These are phyloP conservation scores for Acheta domesticus DNA, from an alignment of 2,888 invertebrate species.

Conservation along the genomic window DNA sequence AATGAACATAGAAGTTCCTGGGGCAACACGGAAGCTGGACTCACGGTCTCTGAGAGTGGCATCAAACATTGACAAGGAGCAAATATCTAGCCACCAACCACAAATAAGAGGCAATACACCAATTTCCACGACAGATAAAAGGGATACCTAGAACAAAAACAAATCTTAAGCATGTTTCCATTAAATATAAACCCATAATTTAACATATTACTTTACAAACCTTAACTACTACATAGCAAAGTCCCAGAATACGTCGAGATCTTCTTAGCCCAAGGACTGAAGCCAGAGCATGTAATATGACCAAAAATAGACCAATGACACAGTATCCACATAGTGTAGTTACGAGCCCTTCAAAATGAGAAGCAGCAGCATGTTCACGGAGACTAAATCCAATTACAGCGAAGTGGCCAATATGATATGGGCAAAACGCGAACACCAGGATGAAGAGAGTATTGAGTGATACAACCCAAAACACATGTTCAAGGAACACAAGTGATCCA, in stretches of 20 bases:
- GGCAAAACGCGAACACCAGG: slow-evolving; percentile 93
- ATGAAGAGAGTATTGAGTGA: slow-evolving; percentile 96
- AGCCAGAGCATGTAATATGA: slow-evolving; percentile 79
- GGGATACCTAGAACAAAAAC: slow-evolving; percentile 66
- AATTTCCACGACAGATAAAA: slow-evolving; percentile 94
- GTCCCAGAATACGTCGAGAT: slow-evolving; percentile 80
- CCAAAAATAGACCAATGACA: slow-evolving; percentile 74
- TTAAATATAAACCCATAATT: not conserved
- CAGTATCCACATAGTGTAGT: slow-evolving; percentile 93
- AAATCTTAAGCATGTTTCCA: not conserved
- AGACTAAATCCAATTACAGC: slow-evolving; percentile 71
- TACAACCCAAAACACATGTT: slow-evolving; percentile 99
- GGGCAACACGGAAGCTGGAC: slow-evolving; percentile 82
- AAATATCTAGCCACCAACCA: slow-evolving; percentile 99
- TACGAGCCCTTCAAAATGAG: slow-evolving; percentile 88
- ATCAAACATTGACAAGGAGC: slow-evolving; percentile 89
- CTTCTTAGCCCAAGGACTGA: slow-evolving; percentile 74
- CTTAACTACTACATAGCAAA: slow-evolving; percentile 85
- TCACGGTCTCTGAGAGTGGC: slow-evolving; percentile 85
- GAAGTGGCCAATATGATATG: slow-evolving; percentile 90
- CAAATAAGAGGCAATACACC: slow-evolving; percentile 94
- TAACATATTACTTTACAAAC: slow-evolving; percentile 27
- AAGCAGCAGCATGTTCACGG: slow-evolving; percentile 63
- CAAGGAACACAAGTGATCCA: slow-evolving; percentile 93
- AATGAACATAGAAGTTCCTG: slow-evolving; percentile 95